Evolutionary conservation across 1,140 invertebrate species (phyloP).

Genomic region (Mycetomoellerius zeteki): DNA sequence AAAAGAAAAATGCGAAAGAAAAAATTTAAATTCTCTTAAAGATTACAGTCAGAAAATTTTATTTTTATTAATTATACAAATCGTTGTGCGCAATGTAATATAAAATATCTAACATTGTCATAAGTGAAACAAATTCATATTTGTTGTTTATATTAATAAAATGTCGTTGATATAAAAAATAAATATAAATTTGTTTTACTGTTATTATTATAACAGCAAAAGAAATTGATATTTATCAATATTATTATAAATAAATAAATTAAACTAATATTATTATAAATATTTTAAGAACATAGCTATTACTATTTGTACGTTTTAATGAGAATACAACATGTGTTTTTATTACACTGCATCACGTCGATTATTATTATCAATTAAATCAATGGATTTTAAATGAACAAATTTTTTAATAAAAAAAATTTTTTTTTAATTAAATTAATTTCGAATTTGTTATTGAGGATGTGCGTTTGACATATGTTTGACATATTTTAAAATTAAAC

Average conservation of each 20-base stretch:
- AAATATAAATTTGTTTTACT: not conserved
- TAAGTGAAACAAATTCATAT: not conserved
- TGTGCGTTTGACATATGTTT: not conserved
- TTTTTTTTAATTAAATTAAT: not conserved
- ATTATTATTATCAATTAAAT: not conserved
- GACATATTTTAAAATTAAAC: not conserved
- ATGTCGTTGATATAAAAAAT: not conserved
- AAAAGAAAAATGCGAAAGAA: not conserved
- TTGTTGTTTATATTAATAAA: conserved; percentile 21
- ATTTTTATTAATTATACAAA: conserved; percentile 1
- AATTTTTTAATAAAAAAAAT: not conserved
- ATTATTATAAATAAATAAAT: too few species aligned
- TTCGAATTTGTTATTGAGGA: too few species aligned
- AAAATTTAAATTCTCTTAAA: not conserved
- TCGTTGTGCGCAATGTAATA: not conserved
- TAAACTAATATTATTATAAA: not conserved
- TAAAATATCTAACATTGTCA: conserved; percentile 1
- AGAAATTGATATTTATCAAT: too few species aligned
- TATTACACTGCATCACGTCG: not conserved
- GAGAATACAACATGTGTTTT: not conserved
- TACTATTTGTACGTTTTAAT: not conserved
- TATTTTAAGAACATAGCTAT: not conserved
- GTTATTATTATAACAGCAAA: too few species aligned
- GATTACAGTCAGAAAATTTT: not conserved
- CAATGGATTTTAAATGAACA: not conserved